A percentile compares a stretch with the other conserved stretches of the same genome.
Conservation (phyloP, 2,888 invertebrate species). For the Phyllotreta striolata region DNA sequence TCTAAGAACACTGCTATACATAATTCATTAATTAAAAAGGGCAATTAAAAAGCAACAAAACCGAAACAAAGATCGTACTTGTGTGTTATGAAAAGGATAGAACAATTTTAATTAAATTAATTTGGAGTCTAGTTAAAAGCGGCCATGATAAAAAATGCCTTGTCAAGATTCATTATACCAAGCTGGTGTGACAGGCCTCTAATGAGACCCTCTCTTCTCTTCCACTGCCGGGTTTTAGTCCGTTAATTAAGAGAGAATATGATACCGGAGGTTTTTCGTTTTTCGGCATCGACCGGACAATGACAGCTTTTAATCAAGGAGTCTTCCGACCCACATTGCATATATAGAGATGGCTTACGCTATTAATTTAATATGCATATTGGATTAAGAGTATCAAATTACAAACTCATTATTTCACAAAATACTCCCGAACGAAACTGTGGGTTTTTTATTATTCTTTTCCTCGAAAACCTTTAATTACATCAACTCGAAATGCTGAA, state of each 20-base stretch:
- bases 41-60: conserved; percentile 53
- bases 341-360: neutral
- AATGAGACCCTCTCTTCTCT: conserved; percentile 54
- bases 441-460: too few species aligned
- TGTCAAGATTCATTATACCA: conserved; percentile 61
- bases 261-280: conserved; percentile 55
- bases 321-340: conserved; percentile 23
- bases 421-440: too few species aligned
- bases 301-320: conserved; percentile 51
- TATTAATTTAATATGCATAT: conserved; percentile 4
- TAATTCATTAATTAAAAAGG: conserved; percentile 51
- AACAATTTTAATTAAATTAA: conserved; percentile 61
- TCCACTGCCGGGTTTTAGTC: conserved; percentile 56
- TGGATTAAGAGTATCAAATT: neutral
- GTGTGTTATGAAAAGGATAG: conserved; percentile 49
- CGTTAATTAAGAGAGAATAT: conserved; percentile 61
- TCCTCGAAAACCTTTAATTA: too few species aligned
- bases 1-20: conserved; percentile 40
- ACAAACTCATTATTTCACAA: too few species aligned
- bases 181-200: conserved; percentile 60
- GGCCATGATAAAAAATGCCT: conserved; percentile 59
- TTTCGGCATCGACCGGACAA: conserved; percentile 53
- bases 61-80: conserved; percentile 46
- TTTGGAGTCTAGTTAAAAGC: conserved; percentile 59
- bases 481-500: neutral